Conservation (phyloP, 2,888 invertebrate genomes). For the Galeopsomyia nigrocyanea region DNA sequence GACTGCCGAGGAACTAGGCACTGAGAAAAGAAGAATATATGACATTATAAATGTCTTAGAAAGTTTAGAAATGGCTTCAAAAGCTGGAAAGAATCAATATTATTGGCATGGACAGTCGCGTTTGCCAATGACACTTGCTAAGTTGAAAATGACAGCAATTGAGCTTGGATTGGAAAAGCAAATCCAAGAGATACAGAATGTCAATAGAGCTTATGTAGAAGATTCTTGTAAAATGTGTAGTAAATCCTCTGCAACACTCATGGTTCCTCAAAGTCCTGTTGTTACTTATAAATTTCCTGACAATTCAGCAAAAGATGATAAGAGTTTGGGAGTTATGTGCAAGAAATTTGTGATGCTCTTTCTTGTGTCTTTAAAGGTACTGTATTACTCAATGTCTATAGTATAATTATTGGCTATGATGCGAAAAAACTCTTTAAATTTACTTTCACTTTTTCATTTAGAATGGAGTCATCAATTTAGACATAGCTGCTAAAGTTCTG, state of each 20-base stretch:
- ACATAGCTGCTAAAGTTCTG: constrained; percentile 77
- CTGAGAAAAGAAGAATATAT: constrained; percentile 79
- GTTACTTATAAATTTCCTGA: constrained; percentile 49
- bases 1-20: constrained; percentile 75
- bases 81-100: constrained; percentile 78
- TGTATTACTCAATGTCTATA: constrained; percentile 50
- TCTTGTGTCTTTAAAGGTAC: constrained; percentile 76
- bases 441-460: constrained; percentile 74
- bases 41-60: constrained; percentile 82
- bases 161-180: constrained; percentile 71
- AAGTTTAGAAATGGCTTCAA: constrained; percentile 79
- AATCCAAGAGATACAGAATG: constrained; percentile 64
- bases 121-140: constrained; percentile 73
- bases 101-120: constrained; percentile 78
- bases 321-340: constrained; percentile 78
- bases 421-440: constrained; percentile 25
- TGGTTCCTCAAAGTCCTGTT: constrained; percentile 51
- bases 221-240: constrained; percentile 49
- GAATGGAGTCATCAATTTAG: constrained; percentile 77
- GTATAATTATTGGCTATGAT: not conserved
- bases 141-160: constrained; percentile 75
- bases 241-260: constrained; percentile 39
- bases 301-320: constrained; percentile 73
- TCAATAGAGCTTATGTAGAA: constrained; percentile 54
- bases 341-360: constrained; percentile 81